Evolutionary conservation across 1,140 invertebrate genomes (phyloP).

Genomic region (Apis mellifera): DNA sequence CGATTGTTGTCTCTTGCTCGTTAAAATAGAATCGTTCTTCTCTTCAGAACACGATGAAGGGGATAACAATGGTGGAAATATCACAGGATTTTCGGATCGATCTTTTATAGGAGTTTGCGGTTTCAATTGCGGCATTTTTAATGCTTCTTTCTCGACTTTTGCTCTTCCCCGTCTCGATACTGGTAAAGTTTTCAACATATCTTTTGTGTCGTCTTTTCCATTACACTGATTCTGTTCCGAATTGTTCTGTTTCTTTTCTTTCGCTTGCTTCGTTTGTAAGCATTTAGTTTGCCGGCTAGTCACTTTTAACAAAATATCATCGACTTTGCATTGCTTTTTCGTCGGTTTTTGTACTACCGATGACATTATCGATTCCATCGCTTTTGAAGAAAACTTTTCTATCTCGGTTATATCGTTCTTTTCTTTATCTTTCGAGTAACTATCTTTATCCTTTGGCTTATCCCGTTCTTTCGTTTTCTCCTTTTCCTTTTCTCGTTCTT

Average conservation of each 20-base stretch:
- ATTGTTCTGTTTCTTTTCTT: conserved; percentile 66
- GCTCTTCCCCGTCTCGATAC: conserved; percentile 70
- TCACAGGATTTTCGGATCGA: conserved; percentile 54
- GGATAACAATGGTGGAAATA: conserved; percentile 58
- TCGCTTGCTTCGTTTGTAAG: conserved; percentile 69
- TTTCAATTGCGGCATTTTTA: conserved; percentile 67
- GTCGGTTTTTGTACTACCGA: conserved; percentile 45
- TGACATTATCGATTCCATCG: not conserved
- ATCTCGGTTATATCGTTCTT: conserved; percentile 55
- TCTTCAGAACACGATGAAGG: conserved; percentile 49
- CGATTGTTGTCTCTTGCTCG: conserved; percentile 54
- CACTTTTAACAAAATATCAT: conserved; percentile 78
- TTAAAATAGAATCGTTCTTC: conserved; percentile 14
- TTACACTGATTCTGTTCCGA: conserved; percentile 65
- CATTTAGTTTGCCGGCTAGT: conserved; percentile 74
- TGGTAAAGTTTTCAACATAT: conserved; percentile 53
- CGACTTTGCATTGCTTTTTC: conserved; percentile 77
- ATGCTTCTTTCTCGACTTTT: conserved; percentile 62
- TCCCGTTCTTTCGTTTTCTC: conserved; percentile 37
- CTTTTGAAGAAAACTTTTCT: conserved; percentile 40
- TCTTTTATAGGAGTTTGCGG: conserved; percentile 54
- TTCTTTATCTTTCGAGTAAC: conserved; percentile 62
- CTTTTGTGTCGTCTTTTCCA: conserved; percentile 65
- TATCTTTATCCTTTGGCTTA: conserved; percentile 48
- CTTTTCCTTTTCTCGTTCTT: conserved; percentile 57